A percentile compares a stretch with the other conserved stretches of the same genome.
Conservation (phyloP, 1,140 invertebrate species). For the Planococcus citri region DNA sequence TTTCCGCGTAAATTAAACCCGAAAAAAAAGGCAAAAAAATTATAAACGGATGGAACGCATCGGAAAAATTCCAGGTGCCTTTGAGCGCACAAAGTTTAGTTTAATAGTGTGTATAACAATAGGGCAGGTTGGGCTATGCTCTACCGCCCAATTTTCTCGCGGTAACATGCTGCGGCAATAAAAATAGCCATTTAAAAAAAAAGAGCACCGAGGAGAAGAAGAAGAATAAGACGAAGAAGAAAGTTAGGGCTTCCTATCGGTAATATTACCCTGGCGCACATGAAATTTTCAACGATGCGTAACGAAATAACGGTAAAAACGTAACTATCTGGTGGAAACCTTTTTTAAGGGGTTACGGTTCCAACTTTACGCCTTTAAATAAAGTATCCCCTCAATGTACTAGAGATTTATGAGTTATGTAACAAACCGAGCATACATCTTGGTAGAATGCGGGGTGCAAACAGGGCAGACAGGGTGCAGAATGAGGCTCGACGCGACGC, state of each 20-base stretch:
- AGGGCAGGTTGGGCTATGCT: not conserved
- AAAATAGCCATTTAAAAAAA: constrained; percentile 17
- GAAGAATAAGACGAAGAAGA: too few relatives aligned
- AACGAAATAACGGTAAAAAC: constrained; percentile 17
- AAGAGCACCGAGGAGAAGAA: too few relatives aligned
- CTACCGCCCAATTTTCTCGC: constrained; percentile 6
- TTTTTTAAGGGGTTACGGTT: constrained; percentile 8
- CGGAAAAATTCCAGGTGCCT: not conserved
- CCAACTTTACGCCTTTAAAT: constrained; percentile 18
- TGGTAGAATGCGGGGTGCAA: not conserved
- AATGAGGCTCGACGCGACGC: too few relatives aligned
- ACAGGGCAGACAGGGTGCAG: too few relatives aligned
- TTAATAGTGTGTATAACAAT: constrained; percentile 15
- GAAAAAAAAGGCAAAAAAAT: not conserved
- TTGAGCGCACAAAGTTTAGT: not conserved
- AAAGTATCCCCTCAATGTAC: not conserved
- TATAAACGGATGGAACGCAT: not conserved
- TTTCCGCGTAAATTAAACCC: too few relatives aligned
- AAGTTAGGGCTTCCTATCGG: constrained; percentile 14
- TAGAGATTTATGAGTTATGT: constrained; percentile 15
- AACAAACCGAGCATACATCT: constrained; percentile 13
- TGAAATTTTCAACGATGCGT: constrained; percentile 18
- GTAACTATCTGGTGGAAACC: constrained; percentile 18
- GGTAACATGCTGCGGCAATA: constrained; percentile 13
- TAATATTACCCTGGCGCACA: constrained; percentile 11